Evolutionary conservation across 2,113 vertebrate genomes (phyloP).

Genomic region (Grammomys surdaster): DNA sequence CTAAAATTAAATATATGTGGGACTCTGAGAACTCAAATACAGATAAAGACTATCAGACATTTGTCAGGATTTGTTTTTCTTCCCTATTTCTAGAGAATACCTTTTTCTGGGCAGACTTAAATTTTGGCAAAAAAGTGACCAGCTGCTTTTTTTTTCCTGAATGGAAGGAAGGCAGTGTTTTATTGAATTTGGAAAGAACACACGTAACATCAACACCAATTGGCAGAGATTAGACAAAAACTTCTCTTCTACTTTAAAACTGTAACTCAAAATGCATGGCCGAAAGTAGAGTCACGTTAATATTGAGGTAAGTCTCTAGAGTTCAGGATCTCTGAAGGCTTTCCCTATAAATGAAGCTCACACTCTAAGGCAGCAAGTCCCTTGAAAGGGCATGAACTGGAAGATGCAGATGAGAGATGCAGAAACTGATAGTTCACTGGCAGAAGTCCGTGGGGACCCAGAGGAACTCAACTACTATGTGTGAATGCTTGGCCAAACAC

Average conservation of each 20-base stretch:
- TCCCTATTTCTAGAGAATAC: constrained; percentile 53
- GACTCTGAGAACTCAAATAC: constrained; percentile 26
- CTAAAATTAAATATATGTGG: constrained; percentile 37
- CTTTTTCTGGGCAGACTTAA: constrained; percentile 54
- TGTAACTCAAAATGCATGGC: constrained; percentile 53
- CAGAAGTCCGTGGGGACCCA: not conserved
- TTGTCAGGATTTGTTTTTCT: constrained; percentile 59
- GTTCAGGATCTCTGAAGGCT: not conserved
- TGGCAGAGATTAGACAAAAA: constrained; percentile 41
- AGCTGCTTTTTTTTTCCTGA: constrained; percentile 46
- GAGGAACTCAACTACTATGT: not conserved
- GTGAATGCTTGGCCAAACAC: not conserved
- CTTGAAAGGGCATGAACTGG: constrained; percentile 27
- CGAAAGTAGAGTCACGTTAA: constrained; percentile 41
- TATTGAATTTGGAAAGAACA: constrained; percentile 76
- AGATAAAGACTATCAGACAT: constrained; percentile 34
- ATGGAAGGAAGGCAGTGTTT: constrained; percentile 8
- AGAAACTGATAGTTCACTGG: constrained; percentile 20
- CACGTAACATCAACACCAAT: constrained; percentile 16
- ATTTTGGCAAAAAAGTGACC: constrained; percentile 73
- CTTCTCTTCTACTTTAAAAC: constrained; percentile 61
- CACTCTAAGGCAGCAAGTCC: not conserved
- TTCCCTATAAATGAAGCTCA: constrained; percentile 26
- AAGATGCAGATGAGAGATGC: not conserved
- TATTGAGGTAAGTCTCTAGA: constrained; percentile 10